A percentile compares a stretch with the other conserved stretches of the same genome.
phyloP scores from a whole-genome alignment of 2,113 vertebrate genomes.

The Origma solitaria region DNA sequence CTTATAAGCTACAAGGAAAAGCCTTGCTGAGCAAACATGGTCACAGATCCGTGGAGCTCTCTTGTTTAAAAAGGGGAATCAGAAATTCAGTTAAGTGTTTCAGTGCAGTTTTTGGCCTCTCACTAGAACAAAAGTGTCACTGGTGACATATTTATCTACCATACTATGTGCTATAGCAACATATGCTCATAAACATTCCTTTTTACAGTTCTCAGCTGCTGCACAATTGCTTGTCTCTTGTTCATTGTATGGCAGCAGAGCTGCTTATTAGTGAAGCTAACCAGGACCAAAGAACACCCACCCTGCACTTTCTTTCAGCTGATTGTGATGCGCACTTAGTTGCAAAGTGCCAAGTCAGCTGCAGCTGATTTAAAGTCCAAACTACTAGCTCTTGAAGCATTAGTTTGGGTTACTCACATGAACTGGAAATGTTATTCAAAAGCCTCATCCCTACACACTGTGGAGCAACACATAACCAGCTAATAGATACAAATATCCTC shows the following conservation, averaged over 20 bases:
- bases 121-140: not conserved
- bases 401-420: not conserved
- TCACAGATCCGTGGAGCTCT: not conserved
- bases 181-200: not conserved
- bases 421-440: not conserved
- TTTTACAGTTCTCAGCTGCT: not conserved
- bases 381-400: not conserved
- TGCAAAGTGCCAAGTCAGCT: not conserved
- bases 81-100: not conserved
- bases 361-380: not conserved
- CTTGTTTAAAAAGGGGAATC: not conserved
- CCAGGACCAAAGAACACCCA: not conserved
- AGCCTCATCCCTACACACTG: not conserved
- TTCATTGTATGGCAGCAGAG: not conserved
- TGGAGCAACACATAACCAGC: not conserved
- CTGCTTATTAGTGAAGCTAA: not conserved
- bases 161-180: not conserved
- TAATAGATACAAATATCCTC: not conserved
- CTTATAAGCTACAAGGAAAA: not conserved
- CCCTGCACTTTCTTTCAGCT: not conserved
- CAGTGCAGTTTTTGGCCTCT: not conserved
- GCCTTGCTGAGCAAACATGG: not conserved
- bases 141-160: not conserved
- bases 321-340: not conserved
- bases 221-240: not conserved